Evolutionary conservation across 2,113 vertebrate species (phyloP), one percentile per base, ranked within the genome.

Genomic region (Aythya baeri): DNA sequence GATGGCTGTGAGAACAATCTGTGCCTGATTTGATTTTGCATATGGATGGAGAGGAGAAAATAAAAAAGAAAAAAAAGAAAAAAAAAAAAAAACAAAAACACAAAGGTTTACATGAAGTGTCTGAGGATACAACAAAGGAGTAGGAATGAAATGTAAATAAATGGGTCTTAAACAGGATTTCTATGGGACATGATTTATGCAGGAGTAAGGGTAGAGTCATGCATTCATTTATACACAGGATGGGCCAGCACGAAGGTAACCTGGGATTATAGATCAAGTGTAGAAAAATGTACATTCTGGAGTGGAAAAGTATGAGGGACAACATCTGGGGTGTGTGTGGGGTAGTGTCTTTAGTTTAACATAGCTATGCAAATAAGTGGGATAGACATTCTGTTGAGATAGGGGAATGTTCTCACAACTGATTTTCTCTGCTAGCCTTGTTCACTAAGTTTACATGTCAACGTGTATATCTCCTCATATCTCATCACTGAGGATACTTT

Each of bases 21-120:
- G 38, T 92, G 78, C 34, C 59, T 83, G n/a, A 25, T 22, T 91
- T 92, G n/a, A 23, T 22, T 91, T 94, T 85, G 84, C n/a, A 38
- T 77, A 26, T 36, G 44, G 72, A 73, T 66, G 27, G 80, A 14
- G 70, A 68, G 57, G 14, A 23, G 26, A 9, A 50, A 83, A 71
- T 41, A 89, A 50, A 32, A n/a, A 49, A 21, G 20, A 49, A 49
- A 49, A 49, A 3, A 49, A 20, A 6, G 17, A 85, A 66, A 54
- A 89, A 50, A 29, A 49, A 5, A 22, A 49, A 49, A 21, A 21
- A 21, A 22, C 46, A 49, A 21, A 21, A 21, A 22, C 46, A 22
- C 20, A 21, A 49, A 23, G 14, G 29, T 90, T 89, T 81, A 58
- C 21, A 6, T 50, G 58, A 65, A 76, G 27, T 16, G 72, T 87